A percentile compares a stretch with the other conserved stretches of the same genome.
Evolutionary conservation across 2,113 vertebrate genomes (phyloP).

Genomic region (Cariama cristata): DNA sequence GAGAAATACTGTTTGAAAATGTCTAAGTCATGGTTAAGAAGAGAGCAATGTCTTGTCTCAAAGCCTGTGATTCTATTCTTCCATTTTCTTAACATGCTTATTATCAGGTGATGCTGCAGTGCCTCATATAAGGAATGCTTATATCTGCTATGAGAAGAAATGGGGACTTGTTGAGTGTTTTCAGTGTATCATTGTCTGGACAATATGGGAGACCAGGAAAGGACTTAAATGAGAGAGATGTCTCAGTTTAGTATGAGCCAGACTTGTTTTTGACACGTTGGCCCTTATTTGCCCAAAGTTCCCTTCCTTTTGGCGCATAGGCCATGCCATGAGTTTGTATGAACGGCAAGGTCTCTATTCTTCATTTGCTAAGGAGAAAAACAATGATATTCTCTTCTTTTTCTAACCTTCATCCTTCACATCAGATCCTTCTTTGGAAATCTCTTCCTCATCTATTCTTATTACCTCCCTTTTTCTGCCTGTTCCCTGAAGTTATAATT

Average conservation of each 20-base stretch:
- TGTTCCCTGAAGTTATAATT: not conserved
- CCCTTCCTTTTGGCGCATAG: not conserved
- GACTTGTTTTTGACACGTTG: not conserved
- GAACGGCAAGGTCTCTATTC: not conserved
- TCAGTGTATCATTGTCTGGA: not conserved
- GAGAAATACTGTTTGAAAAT: not conserved
- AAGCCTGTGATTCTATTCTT: not conserved
- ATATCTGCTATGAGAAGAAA: not conserved
- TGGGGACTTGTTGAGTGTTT: not conserved
- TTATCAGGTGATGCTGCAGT: not conserved
- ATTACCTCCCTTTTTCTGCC: not conserved
- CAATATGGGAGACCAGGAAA: not conserved
- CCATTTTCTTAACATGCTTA: not conserved
- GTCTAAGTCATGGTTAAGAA: not conserved
- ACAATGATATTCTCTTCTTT: not conserved
- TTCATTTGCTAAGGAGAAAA: not conserved
- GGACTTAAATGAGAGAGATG: not conserved
- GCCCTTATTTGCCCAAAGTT: not conserved
- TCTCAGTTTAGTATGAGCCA: not conserved
- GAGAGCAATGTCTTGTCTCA: not conserved
- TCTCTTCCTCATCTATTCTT: not conserved
- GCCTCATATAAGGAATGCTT: not conserved
- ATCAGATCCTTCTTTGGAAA: not conserved
- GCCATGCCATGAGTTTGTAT: not conserved
- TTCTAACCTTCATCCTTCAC: not conserved